These are phyloP conservation scores for Hormiphora californensis DNA, from an alignment of 37 sponge, comb jelly and placozoan species.

Conservation along the genomic window DNA sequence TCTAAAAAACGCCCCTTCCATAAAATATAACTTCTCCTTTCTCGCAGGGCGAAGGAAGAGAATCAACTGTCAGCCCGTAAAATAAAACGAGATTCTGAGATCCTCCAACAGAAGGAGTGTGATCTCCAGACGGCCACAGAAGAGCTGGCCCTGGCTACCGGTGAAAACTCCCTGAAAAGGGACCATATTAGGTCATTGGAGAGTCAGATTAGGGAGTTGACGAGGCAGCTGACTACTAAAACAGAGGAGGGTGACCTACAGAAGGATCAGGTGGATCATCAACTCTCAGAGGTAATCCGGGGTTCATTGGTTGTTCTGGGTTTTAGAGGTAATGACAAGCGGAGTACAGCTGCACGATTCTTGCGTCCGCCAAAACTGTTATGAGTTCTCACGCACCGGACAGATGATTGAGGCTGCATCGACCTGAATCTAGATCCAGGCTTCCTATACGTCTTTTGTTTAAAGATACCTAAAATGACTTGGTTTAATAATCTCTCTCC, in stretches of 20 bases:
- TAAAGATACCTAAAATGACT: too few relatives aligned
- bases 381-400: too few relatives aligned
- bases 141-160: conserved; percentile 34
- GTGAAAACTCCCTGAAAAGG: conserved; percentile 15
- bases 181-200: conserved; percentile 9
- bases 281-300: conserved; percentile 7
- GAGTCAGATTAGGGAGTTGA: conserved; percentile 10
- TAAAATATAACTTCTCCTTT: too few relatives aligned
- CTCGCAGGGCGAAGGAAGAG: conserved; percentile 31
- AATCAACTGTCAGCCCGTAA: background rate
- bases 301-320: too few relatives aligned
- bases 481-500: too few relatives aligned
- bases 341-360: too few relatives aligned
- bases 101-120: conserved; percentile 33
- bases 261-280: conserved; percentile 47
- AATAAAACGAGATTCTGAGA: conserved; percentile 30
- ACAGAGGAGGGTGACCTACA: conserved; percentile 50
- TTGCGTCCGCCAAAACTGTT: too few relatives aligned
- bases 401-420: too few relatives aligned
- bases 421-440: too few relatives aligned
- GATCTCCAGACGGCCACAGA: conserved; percentile 44
- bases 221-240: conserved; percentile 15
- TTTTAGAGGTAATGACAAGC: too few relatives aligned
- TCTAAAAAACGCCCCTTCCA: too few relatives aligned
- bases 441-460: too few relatives aligned